phyloP scores from a whole-genome alignment of 1,140 invertebrate genomes.

The Drosophila kanapiae region DNA sequence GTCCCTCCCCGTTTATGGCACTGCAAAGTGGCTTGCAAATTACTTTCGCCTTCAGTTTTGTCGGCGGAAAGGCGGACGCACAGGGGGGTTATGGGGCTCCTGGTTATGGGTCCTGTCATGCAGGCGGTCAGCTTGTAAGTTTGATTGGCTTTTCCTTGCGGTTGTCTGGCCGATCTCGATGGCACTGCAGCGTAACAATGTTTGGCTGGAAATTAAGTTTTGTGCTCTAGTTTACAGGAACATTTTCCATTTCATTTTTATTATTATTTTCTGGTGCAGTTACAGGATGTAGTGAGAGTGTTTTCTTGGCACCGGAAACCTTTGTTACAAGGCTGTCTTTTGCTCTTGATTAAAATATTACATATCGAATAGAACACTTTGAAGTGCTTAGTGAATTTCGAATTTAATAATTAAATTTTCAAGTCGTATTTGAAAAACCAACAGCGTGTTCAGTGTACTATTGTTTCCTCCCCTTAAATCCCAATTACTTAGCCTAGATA shows the following conservation, averaged over 20 bases:
- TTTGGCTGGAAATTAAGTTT: conserved; percentile 68
- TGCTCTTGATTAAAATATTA: not conserved
- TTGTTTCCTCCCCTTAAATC: not conserved
- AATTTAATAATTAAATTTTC: too few species aligned
- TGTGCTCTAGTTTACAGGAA: conserved; percentile 64
- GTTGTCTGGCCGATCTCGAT: conserved; percentile 59
- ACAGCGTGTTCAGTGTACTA: not conserved
- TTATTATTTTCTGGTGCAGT: not conserved
- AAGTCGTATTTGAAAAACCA: not conserved
- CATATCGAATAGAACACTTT: too few species aligned
- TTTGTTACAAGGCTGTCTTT: not conserved
- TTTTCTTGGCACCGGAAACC: not conserved
- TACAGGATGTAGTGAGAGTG: conserved; percentile 47
- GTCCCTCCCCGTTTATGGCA: conserved; percentile 12
- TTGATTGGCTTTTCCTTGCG: conserved; percentile 73
- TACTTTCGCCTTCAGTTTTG: conserved; percentile 69
- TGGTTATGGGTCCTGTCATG: conserved; percentile 26
- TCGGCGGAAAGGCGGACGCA: conserved; percentile 1
- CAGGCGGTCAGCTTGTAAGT: conserved; percentile 62
- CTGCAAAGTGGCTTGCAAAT: conserved; percentile 67
- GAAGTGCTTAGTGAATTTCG: too few species aligned
- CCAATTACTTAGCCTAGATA: not conserved
- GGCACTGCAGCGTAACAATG: conserved; percentile 56
- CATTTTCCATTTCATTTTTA: conserved; percentile 30
- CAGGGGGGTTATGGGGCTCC: conserved; percentile 2